Base-by-base conservation (phyloP, 2,797 vertebrate species). In the Cirrhinus molitorella region DNA sequence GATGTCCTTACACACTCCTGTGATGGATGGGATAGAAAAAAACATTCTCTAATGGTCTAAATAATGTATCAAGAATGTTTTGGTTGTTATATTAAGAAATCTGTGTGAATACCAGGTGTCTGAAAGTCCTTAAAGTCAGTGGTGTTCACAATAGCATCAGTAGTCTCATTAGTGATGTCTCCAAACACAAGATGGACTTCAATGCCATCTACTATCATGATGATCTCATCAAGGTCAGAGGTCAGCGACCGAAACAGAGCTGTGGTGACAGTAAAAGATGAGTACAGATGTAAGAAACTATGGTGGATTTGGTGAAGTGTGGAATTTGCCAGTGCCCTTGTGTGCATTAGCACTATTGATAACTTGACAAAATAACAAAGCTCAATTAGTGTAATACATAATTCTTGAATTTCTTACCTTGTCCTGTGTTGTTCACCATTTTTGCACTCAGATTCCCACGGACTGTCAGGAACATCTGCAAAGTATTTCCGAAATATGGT, bases 101-200 rank as follows among this genome's bases (percentile, higher is more conserved):
- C 37, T 61, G 14, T 23, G 1, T 3, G 0, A 34, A 31, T 28
- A 57, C 12, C 70, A 92, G 92, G 75, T 2, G 61, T 0, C 0
- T 87, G 2, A 31, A 92, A 90, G 77, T 83, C 28, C 11, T 0
- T 9, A 28, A 94, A 95, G 87, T 95, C 57, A 0, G 92, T 95
- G 4, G 90, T 87, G 89, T 95, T 95, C 75, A 95, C 93, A 8
- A 95, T 87, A 1, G 21, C 92, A 5, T 94, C 89, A 2, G 92
- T 93, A 1, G 75, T 90, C 87, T 94, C 93, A 0, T 91, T 88
- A 0, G 91, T 92, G 73, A 95, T 94, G 90, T 93, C 92, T 67
- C 92, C 94, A 63, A 92, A 92, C 66, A 94, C 88, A 37, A 94
- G 1, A n/a, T 90, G 86, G 25, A 94, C 73, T 47, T 87, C 85